A percentile compares a stretch with the other conserved stretches of the same genome.
phyloP scores from a whole-genome alignment of 2,888 invertebrate genomes.

The Empis stercorea region DNA sequence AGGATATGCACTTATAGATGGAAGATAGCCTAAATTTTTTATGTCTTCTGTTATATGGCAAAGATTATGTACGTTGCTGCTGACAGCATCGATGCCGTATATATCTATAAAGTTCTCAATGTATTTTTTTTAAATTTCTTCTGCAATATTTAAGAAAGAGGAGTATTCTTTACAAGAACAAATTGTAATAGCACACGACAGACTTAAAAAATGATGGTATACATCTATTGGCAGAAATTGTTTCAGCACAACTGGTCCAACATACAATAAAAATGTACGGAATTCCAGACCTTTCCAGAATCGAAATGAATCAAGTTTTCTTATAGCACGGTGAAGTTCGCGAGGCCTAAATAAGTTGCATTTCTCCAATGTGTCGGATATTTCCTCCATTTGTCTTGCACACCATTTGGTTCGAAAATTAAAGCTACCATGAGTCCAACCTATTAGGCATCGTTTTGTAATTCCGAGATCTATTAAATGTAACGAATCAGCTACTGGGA shows the following conservation, averaged over 20 bases:
- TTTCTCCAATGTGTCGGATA: constrained; percentile 7
- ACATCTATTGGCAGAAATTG: constrained; percentile 8
- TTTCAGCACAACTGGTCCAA: constrained; percentile 14
- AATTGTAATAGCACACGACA: constrained; percentile 8
- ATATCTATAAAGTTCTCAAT: no score
- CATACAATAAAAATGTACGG: constrained; percentile 15
- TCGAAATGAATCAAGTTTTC: constrained; percentile 13
- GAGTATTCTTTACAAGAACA: constrained; percentile 5
- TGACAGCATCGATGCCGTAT: no score
- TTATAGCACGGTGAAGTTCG: constrained; percentile 13
- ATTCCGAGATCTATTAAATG: constrained; percentile 17
- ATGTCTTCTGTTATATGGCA: no score
- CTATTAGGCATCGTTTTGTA: background rate
- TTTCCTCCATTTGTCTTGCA: no score
- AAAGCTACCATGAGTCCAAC: background rate
- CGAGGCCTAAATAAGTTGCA: constrained; percentile 10
- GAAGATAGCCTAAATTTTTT: no score
- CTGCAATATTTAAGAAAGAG: constrained; percentile 9
- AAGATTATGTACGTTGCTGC: no score
- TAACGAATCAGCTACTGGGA: constrained; percentile 16
- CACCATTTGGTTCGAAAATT: background rate
- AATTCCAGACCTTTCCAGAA: constrained; percentile 16
- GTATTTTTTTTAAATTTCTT: no score
- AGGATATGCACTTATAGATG: no score
- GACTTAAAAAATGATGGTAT: constrained; percentile 8